These are phyloP conservation scores for Coecobrya sp. DNA, from an alignment of 2,888 invertebrate species.

Conservation along the genomic window DNA sequence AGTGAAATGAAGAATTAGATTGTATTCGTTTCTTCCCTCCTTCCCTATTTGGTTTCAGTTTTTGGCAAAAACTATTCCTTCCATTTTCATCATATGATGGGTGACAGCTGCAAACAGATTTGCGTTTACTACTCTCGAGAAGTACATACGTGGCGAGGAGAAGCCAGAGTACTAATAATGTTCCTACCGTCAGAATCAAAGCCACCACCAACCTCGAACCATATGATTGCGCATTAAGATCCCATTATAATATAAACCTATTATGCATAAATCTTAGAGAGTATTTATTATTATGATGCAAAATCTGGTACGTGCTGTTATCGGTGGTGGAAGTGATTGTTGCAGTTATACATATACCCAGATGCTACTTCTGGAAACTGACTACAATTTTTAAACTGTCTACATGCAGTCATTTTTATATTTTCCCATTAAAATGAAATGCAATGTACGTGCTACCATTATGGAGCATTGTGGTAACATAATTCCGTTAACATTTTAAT, in stretches of 20 bases:
- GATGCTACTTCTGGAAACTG: neutral
- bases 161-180: neutral
- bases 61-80: constrained; percentile 61
- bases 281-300: constrained; percentile 35
- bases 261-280: constrained; percentile 73
- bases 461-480: constrained; percentile 8
- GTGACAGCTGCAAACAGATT: constrained; percentile 82
- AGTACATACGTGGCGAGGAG: constrained; percentile 2
- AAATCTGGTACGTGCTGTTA: constrained; percentile 45
- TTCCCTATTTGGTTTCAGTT: constrained; percentile 6
- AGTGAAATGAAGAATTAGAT: constrained; percentile 47
- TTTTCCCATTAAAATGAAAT: neutral
- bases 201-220: neutral
- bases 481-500: neutral
- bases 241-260: constrained; percentile 79
- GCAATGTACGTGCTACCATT: neutral
- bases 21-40: neutral
- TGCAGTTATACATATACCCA: constrained; percentile 4
- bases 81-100: constrained; percentile 79
- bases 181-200: neutral
- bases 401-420: neutral
- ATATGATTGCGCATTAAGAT: constrained; percentile 84
- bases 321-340: constrained; percentile 18
- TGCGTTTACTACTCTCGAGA: constrained; percentile 13
- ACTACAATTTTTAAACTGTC: neutral